Evolutionary conservation across 2,113 vertebrate species (phyloP).

Genomic region (Carassius gibelio): DNA sequence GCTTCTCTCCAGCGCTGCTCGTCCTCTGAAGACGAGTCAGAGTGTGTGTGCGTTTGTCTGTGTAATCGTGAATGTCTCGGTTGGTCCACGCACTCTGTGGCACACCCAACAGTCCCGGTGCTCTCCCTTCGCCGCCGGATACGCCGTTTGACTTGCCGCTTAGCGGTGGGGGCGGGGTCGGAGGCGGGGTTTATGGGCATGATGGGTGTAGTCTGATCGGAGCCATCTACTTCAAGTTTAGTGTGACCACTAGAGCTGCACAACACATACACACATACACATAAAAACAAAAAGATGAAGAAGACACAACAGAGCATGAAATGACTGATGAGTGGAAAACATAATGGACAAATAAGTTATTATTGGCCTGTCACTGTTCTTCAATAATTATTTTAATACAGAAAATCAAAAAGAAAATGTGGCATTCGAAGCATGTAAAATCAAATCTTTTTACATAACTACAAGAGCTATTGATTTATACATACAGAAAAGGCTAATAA

Average conservation of each 20-base stretch:
- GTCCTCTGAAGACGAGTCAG: slow-evolving; percentile 80
- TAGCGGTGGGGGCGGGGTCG: slow-evolving; percentile 68
- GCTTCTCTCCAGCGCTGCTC: slow-evolving; percentile 75
- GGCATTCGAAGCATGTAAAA: no score
- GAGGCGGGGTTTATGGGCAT: slow-evolving; percentile 74
- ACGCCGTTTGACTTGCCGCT: slow-evolving; percentile 83
- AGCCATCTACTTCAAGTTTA: slow-evolving; percentile 81
- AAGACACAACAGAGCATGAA: slow-evolving; percentile 40
- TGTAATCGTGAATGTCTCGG: slow-evolving; percentile 69
- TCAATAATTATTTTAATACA: neutral
- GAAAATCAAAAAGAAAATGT: neutral
- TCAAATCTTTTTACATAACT: neutral
- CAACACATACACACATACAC: slow-evolving; percentile 67
- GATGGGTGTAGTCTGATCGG: slow-evolving; percentile 72
- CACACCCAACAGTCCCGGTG: slow-evolving; percentile 62
- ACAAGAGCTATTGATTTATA: neutral
- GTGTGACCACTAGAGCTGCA: slow-evolving; percentile 79
- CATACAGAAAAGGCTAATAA: no score
- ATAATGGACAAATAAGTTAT: neutral
- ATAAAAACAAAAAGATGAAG: slow-evolving; percentile 47
- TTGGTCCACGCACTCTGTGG: slow-evolving; percentile 15
- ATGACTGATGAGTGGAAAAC: slow-evolving; percentile 9
- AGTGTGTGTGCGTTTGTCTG: slow-evolving; percentile 57
- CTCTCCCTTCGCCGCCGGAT: slow-evolving; percentile 78
- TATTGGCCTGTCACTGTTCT: neutral